Base-by-base conservation (phyloP, 2,113 vertebrate genomes). In the Haliaeetus leucogaster region DNA sequence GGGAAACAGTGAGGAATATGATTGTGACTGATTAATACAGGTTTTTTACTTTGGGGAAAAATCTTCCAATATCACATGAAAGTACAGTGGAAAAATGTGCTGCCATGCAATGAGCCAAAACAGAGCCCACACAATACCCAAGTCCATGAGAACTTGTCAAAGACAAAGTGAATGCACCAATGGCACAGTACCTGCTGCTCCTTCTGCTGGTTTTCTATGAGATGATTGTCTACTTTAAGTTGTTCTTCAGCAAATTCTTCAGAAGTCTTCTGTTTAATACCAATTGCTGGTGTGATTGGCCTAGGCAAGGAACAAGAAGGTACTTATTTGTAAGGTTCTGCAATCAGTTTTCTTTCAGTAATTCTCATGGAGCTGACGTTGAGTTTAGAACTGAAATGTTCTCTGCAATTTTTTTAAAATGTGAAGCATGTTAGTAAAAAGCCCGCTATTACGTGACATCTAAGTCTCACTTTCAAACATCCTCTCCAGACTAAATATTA, bases 171-270 rank as follows among this genome's bases (percentile, higher is more conserved):
- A 59, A 58, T 27, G 8, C 27, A 61, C 9, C 2, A 4, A 21
- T 20, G 29, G 38, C 45, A 73, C 11, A 21, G 48, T 96, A 98
- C 97, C 97, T 97, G 85, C 29, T 91, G 32, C 34, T 93, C 50
- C 40, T 95, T 90, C 45, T 94, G 87, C 12, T 87, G 62, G 11
- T 93, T 87, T 73, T 59, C 68, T 79, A 0, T 26, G 52, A 89
- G 61, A 65, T 93, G 55, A 65, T 84, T 77, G 58, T 97, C 95
- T 62, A 52, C 55, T 96, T 94, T 95, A 47, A 98, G 61, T 67
- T 96, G 89, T 26, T 97, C 89, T 90, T 97, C 89, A 86, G 95
- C 36, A 94, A 97, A 96, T 34, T 97, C 96, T 94, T 97, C 93
- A 82, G 95, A 98, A n/a, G 93, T 84, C 74, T 95, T 95, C 93